phyloP scores from a whole-genome alignment of 1,140 invertebrate species.

The Rhagoletis zephyria region DNA sequence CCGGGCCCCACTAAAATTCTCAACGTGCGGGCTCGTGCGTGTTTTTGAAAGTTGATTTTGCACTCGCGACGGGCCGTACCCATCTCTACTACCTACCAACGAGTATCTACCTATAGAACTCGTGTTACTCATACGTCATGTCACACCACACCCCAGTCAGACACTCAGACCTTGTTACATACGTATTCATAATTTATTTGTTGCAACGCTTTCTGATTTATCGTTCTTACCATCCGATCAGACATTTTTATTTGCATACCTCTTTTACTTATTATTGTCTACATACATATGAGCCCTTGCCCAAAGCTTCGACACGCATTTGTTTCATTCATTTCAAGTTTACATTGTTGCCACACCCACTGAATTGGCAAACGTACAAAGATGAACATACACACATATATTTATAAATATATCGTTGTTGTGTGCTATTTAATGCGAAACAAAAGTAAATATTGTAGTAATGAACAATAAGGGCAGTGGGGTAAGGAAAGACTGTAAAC shows the following conservation, averaged over 20 bases:
- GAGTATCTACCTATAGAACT: neutral
- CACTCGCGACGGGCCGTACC: too few relatives aligned
- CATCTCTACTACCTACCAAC: too few relatives aligned
- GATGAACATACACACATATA: neutral
- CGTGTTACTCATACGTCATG: slow-evolving; percentile 21
- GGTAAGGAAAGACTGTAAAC: neutral
- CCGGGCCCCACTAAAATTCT: too few relatives aligned
- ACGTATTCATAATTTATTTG: slow-evolving; percentile 47
- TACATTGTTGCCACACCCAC: slow-evolving; percentile 24
- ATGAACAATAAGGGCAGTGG: neutral
- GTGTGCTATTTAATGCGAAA: slow-evolving; percentile 18
- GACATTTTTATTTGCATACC: slow-evolving; percentile 43
- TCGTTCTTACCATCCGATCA: slow-evolving; percentile 17
- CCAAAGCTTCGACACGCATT: neutral
- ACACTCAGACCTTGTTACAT: neutral
- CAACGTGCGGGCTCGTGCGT: too few relatives aligned
- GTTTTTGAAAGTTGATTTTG: too few relatives aligned
- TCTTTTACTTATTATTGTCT: slow-evolving; percentile 33
- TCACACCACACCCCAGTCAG: neutral
- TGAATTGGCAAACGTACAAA: neutral
- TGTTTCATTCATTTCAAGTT: slow-evolving; percentile 50
- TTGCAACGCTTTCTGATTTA: slow-evolving; percentile 36
- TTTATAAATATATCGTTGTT: neutral
- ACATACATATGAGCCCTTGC: neutral
- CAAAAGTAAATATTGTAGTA: slow-evolving; percentile 12